phyloP scores from a whole-genome alignment of 2,888 invertebrate species.

The Eupithecia exiguata region DNA sequence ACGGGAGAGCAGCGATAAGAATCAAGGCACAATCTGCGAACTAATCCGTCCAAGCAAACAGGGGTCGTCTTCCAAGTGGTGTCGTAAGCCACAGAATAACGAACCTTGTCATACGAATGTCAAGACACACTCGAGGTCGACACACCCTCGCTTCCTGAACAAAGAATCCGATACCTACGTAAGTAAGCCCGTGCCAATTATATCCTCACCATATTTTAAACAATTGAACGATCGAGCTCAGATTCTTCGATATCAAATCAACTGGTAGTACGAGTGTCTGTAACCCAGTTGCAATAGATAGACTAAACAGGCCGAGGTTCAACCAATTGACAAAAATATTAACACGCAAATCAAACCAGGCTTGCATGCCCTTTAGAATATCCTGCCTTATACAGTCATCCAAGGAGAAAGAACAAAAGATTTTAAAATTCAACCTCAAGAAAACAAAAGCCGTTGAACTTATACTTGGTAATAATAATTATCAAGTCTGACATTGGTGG shows the following conservation, averaged over 20 bases:
- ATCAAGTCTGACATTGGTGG: constrained; percentile 27
- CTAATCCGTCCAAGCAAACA: constrained; percentile 28
- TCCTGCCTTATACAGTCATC: not conserved
- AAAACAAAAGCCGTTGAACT: constrained; percentile 26
- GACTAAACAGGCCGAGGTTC: constrained; percentile 23
- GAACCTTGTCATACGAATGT: constrained; percentile 54
- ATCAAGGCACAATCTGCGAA: constrained; percentile 26
- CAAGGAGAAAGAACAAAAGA: constrained; percentile 5
- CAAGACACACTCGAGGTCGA: constrained; percentile 56
- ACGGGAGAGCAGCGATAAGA: constrained; percentile 25
- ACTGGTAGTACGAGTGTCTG: constrained; percentile 15
- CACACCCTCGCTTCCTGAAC: constrained; percentile 54
- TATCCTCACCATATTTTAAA: constrained; percentile 40
- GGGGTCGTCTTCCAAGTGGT: constrained; percentile 16
- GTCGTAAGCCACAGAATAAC: constrained; percentile 22
- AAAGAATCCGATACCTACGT: constrained; percentile 50
- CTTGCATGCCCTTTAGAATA: not conserved
- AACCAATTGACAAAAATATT: constrained; percentile 27
- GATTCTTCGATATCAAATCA: constrained; percentile 11
- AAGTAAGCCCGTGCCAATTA: constrained; percentile 43
- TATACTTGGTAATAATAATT: constrained; percentile 20
- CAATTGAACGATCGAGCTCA: constrained; percentile 32
- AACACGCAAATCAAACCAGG: constrained; percentile 18
- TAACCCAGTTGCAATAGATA: constrained; percentile 26
- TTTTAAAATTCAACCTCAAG: constrained; percentile 20